Percentiles rank a stretch among this genome's conserved stretches.
Conservation (phyloP, 1,140 invertebrate genomes). For the Zaprionus nigranus region DNA sequence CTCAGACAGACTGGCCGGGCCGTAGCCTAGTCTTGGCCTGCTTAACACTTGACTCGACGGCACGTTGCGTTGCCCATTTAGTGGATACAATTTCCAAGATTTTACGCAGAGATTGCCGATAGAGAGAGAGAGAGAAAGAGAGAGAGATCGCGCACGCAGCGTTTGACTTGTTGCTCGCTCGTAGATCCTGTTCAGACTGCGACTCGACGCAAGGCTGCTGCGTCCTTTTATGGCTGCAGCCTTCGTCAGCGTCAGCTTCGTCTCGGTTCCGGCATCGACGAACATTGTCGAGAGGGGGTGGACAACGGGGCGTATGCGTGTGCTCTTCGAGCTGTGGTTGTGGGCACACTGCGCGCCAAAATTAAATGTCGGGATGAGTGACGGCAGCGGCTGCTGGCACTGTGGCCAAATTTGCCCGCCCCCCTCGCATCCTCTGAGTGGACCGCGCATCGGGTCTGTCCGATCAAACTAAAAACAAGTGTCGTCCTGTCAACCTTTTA, state of each 20-base stretch:
- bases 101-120: not conserved
- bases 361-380: slow-evolving; percentile 69
- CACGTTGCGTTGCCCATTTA: slow-evolving; percentile 1
- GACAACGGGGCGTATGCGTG: not conserved
- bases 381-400: slow-evolving; percentile 26
- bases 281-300: not conserved
- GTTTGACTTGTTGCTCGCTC: slow-evolving; percentile 30
- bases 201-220: slow-evolving; percentile 17
- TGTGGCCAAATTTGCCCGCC: slow-evolving; percentile 25
- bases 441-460: slow-evolving; percentile 18
- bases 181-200: slow-evolving; percentile 55
- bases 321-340: slow-evolving; percentile 13
- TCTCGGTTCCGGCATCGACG: slow-evolving; percentile 41
- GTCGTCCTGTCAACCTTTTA: slow-evolving; percentile 33
- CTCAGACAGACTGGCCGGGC: not conserved
- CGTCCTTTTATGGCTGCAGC: slow-evolving; percentile 58
- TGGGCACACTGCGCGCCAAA: slow-evolving; percentile 52
- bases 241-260: slow-evolving; percentile 44
- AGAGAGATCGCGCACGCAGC: not conserved
- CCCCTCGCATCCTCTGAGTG: not conserved
- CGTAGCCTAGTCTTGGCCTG: slow-evolving; percentile 10
- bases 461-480: slow-evolving; percentile 38
- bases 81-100: slow-evolving; percentile 3
- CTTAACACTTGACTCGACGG: slow-evolving; percentile 22
- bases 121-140: not conserved